Conservation (phyloP, 2,888 invertebrate species). For the Osmoderma eremita region DNA sequence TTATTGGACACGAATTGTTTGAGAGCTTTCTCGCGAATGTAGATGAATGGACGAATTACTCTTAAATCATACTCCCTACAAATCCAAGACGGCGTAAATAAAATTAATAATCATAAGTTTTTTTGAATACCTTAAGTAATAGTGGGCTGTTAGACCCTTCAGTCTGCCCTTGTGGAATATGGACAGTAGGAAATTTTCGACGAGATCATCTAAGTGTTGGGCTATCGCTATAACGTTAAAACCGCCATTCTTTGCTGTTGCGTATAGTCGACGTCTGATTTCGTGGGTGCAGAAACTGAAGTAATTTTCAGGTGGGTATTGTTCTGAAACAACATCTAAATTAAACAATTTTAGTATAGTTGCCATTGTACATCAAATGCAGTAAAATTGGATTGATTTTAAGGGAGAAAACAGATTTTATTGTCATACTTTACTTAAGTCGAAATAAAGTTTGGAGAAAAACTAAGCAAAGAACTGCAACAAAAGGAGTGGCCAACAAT, state of each 20-base stretch:
- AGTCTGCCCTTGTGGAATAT: constrained; percentile 84
- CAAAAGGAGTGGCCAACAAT: no score
- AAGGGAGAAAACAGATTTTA: background rate
- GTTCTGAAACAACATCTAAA: constrained; percentile 60
- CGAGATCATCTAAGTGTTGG: constrained; percentile 86
- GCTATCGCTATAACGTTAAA: constrained; percentile 91
- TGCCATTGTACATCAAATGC: background rate
- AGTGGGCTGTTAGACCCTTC: constrained; percentile 82
- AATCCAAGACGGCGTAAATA: constrained; percentile 41
- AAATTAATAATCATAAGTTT: constrained; percentile 40
- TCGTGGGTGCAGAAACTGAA: constrained; percentile 79
- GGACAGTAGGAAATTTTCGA: constrained; percentile 83
- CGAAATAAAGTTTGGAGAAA: no score
- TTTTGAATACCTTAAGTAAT: constrained; percentile 78
- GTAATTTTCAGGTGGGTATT: constrained; percentile 60
- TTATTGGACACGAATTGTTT: constrained; percentile 79
- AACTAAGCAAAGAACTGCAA: no score
- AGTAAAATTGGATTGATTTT: background rate
- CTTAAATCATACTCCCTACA: constrained; percentile 81
- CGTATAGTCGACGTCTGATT: constrained; percentile 79
- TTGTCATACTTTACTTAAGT: no score
- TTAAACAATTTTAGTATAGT: background rate
- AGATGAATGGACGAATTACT: constrained; percentile 87
- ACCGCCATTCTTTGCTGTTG: constrained; percentile 77
- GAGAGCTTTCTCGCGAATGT: constrained; percentile 81